phyloP scores from a whole-genome alignment of 2,797 vertebrate species.

The Anomalospiza imberbis region DNA sequence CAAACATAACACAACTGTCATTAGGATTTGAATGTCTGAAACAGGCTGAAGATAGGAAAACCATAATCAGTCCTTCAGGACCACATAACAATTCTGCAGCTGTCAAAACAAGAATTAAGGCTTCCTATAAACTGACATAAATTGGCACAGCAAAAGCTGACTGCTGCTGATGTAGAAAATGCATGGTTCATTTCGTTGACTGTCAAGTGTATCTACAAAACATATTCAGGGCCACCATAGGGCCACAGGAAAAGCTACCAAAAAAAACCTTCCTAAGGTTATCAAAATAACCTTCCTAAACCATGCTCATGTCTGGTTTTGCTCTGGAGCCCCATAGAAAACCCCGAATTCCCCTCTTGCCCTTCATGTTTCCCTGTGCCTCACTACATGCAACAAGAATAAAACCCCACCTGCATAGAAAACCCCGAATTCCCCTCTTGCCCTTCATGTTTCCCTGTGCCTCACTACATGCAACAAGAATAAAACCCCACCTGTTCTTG shows the following conservation, averaged over 20 bases:
- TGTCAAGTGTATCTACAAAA: neutral
- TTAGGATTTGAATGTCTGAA: constrained; percentile 33
- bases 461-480: neutral
- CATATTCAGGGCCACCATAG: neutral
- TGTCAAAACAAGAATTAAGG: constrained; percentile 60
- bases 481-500: neutral
- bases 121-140: neutral
- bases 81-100: constrained; percentile 14
- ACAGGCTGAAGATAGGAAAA: constrained; percentile 3
- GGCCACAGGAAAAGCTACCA: neutral
- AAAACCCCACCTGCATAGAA: neutral
- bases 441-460: neutral
- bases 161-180: neutral
- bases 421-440: neutral
- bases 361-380: neutral
- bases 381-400: neutral
- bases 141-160: neutral
- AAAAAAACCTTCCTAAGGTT: neutral
- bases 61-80: constrained; percentile 50
- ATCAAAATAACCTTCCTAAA: neutral
- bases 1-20: neutral
- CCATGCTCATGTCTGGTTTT: neutral
- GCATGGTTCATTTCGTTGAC: neutral
- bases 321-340: neutral
- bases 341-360: neutral